These are phyloP conservation scores for Charaxes varanes DNA, from an alignment of 1,140 invertebrate species.

Conservation along the genomic window DNA sequence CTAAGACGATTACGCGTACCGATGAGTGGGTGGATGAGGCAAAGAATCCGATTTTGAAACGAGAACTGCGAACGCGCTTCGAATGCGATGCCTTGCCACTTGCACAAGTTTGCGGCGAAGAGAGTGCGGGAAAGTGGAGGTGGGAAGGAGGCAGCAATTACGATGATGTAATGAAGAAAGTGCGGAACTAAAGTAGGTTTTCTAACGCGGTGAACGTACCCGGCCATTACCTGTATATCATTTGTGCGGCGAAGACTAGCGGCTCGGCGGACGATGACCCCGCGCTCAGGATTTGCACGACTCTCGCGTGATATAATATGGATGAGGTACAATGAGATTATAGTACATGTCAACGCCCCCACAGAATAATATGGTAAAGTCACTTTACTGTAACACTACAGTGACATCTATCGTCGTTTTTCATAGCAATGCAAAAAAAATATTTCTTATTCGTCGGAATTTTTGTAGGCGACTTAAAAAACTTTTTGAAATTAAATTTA, in stretches of 20 bases:
- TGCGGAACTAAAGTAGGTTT: conserved; percentile 69
- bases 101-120: conserved; percentile 61
- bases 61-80: conserved; percentile 32
- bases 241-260: conserved; percentile 48
- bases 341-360: too few relatives aligned
- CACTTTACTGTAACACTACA: too few relatives aligned
- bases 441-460: too few relatives aligned
- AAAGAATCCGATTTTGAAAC: conserved; percentile 39
- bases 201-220: conserved; percentile 70
- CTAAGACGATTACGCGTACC: conserved; percentile 18
- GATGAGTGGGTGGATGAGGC: conserved; percentile 20
- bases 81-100: conserved; percentile 34
- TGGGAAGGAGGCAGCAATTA: conserved; percentile 58
- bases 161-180: conserved; percentile 70
- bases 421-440: too few relatives aligned
- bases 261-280: conserved; percentile 58
- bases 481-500: too few relatives aligned
- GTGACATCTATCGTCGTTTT: too few relatives aligned
- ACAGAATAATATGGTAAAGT: too few relatives aligned
- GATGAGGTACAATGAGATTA: too few relatives aligned
- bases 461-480: too few relatives aligned
- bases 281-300: conserved; percentile 36
- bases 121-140: conserved; percentile 60
- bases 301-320: conserved; percentile 45
- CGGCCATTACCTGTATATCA: conserved; percentile 64